Conservation (phyloP, 2,888 invertebrate species). For the Acanthosoma haemorrhoidale region DNA sequence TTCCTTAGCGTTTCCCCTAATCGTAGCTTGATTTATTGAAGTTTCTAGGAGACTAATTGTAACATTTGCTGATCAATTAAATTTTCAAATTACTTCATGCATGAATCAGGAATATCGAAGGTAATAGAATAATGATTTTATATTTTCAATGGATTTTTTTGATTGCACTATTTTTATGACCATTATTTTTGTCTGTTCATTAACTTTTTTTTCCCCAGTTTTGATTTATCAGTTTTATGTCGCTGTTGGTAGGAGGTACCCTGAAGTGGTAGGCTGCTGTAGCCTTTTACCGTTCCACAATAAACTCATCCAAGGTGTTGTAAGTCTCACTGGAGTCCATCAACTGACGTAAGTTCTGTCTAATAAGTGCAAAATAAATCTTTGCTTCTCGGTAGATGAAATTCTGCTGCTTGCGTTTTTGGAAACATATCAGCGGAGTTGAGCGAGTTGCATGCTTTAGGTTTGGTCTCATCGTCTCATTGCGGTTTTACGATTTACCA, state of each 20-base stretch:
- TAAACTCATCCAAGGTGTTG: conserved; percentile 7
- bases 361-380: neutral
- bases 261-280: neutral
- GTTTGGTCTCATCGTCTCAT: neutral
- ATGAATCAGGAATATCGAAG: no score
- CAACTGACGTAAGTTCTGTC: neutral
- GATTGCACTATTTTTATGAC: neutral
- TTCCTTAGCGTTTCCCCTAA: no score
- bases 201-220: neutral
- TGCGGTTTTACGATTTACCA: no score
- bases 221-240: conserved; percentile 1
- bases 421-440: neutral
- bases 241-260: neutral
- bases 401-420: neutral
- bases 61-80: no score
- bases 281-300: neutral
- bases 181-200: conserved; percentile 18
- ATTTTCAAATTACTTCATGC: no score
- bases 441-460: neutral
- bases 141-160: no score
- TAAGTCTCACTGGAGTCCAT: neutral
- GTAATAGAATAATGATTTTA: no score
- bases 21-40: no score
- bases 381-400: neutral
- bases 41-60: no score